These are phyloP conservation scores for Stramonita haemastoma DNA, from an alignment of 2,888 invertebrate genomes.

Conservation along the genomic window DNA sequence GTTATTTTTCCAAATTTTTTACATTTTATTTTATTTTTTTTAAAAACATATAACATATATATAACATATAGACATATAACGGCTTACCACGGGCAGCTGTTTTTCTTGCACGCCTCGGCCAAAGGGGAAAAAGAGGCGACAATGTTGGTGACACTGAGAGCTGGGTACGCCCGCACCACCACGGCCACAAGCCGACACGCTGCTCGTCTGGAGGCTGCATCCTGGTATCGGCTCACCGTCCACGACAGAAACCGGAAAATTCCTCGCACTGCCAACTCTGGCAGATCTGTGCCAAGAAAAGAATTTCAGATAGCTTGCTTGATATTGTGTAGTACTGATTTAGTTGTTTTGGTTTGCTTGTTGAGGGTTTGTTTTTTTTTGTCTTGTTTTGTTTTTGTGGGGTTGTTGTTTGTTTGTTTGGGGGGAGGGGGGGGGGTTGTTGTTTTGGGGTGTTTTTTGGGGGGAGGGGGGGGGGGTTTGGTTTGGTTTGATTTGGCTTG, in stretches of 20 bases:
- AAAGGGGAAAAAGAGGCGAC: constrained; percentile 83
- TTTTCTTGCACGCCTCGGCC: constrained; percentile 83
- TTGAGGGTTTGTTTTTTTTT: too few relatives aligned
- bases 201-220: constrained; percentile 87
- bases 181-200: constrained; percentile 85
- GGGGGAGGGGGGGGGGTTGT: too few relatives aligned
- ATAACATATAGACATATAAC: too few relatives aligned
- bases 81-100: constrained; percentile 83
- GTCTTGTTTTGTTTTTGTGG: too few relatives aligned
- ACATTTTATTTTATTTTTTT: too few relatives aligned
- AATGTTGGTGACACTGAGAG: constrained; percentile 85
- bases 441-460: too few relatives aligned
- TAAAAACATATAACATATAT: too few relatives aligned
- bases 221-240: constrained; percentile 88
- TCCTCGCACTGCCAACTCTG: constrained; percentile 86
- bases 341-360: too few relatives aligned
- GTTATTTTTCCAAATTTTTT: too few relatives aligned
- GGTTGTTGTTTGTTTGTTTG: too few relatives aligned
- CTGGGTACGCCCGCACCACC: constrained; percentile 84
- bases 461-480: too few relatives aligned
- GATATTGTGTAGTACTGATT: background rate
- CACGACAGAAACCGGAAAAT: constrained; percentile 87
- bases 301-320: background rate
- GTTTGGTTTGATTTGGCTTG: too few relatives aligned
- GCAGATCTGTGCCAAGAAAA: constrained; percentile 82